phyloP scores from a whole-genome alignment of 2,888 invertebrate genomes.

The Eupithecia subumbrata region DNA sequence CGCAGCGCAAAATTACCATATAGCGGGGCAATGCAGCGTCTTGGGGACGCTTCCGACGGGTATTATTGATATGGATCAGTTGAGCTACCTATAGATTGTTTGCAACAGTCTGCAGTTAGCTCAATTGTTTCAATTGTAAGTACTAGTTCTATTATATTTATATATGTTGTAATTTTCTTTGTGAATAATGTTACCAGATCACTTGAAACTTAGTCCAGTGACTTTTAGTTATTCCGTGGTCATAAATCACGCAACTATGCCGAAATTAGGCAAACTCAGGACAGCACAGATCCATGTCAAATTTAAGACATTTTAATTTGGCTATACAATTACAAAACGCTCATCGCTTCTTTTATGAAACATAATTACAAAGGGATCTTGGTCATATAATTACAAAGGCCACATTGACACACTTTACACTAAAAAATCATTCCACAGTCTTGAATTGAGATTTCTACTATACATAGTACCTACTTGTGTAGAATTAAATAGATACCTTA shows the following conservation, averaged over 20 bases:
- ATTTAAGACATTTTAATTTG: background rate
- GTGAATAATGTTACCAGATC: too few relatives aligned
- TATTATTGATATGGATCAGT: too few relatives aligned
- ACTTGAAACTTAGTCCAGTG: too few relatives aligned
- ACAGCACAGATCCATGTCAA: background rate
- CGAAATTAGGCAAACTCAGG: background rate
- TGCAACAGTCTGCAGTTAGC: too few relatives aligned
- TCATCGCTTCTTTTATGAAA: background rate
- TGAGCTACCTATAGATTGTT: too few relatives aligned
- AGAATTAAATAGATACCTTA: background rate
- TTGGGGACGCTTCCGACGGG: too few relatives aligned
- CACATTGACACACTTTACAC: background rate
- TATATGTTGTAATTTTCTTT: too few relatives aligned
- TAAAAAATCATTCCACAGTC: background rate
- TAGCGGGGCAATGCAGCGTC: too few relatives aligned
- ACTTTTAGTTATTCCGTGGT: background rate
- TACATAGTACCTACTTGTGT: background rate
- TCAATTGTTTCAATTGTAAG: too few relatives aligned
- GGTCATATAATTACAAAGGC: background rate
- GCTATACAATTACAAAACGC: background rate
- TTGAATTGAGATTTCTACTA: background rate
- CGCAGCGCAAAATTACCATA: too few relatives aligned
- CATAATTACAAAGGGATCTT: background rate
- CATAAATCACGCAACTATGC: background rate
- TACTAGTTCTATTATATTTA: too few relatives aligned